Base-by-base conservation (phyloP, 2,888 invertebrate species). In the Fragum whitleyi region DNA sequence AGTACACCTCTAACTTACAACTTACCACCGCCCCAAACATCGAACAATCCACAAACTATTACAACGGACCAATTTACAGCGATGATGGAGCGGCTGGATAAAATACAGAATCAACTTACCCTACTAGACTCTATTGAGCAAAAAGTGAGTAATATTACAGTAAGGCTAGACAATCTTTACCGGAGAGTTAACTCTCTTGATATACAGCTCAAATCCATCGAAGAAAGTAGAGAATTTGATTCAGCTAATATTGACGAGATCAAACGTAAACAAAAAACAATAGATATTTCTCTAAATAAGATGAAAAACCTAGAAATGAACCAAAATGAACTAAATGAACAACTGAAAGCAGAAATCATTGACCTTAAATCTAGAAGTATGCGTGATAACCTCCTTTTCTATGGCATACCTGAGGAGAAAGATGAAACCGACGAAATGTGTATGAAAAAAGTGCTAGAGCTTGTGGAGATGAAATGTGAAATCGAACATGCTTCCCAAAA, bases 311-410 rank as follows among this genome's bases (percentile, higher is more conserved):
- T 14, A 51, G 51, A 51, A 21, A 21, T 7, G 21, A 14, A 14
- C 3, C 51, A 51, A 51, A 21, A 16, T n/a, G 51, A 51, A 51
- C 19, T n/a, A 16, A 21, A 51, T n/a, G 21, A 21, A 51, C 51
- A 51, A 21, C 19, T 51, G 6, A 51, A 51, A 21, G 51, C 5
- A 14, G 51, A 51, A 3, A 51, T 51, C 19, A 2, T 7, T 16
- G 51, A 51, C 51, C 51, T 51, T 14, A 51, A 51, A 51, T 51
- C 51, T 51, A 16, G 51, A 51, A 51, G 51, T 51, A 51, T 36
- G 32, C 32, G 32, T 9, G 3, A 36, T 36, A 6, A 36, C 9
- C 32, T 36, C 9, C 32, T 36, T 21, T 51, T 51, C 6, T 51
- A 51, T 51, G 51, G 51, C 14, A 51, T 51, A 51, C 19, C 19